A percentile compares a stretch with the other conserved stretches of the same genome.
Evolutionary conservation across 1,140 invertebrate species (phyloP).

Genomic region (Drosophila seguyi): DNA sequence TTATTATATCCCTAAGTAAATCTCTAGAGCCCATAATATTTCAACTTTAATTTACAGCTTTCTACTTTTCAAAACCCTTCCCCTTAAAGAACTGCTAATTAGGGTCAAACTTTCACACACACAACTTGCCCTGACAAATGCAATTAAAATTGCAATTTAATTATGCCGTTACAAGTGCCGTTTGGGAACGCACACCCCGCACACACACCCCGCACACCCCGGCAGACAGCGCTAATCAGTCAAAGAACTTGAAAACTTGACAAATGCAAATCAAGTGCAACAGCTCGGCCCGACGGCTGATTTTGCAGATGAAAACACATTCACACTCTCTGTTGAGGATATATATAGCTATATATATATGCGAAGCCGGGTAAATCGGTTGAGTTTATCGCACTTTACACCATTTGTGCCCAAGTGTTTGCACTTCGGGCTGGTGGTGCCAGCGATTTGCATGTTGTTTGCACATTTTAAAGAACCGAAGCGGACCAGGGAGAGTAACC

Average conservation of each 20-base stretch:
- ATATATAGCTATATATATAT: not conserved
- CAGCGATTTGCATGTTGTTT: constrained; percentile 45
- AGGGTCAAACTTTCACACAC: constrained; percentile 3
- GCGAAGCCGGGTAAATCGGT: not conserved
- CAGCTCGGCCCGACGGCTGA: constrained; percentile 32
- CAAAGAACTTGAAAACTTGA: constrained; percentile 46
- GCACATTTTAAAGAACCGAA: constrained; percentile 41
- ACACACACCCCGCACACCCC: not conserved
- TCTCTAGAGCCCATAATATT: not conserved
- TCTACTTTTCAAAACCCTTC: not conserved
- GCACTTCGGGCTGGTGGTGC: constrained; percentile 20
- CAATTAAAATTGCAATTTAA: constrained; percentile 44
- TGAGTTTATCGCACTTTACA: constrained; percentile 48
- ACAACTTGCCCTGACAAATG: constrained; percentile 16
- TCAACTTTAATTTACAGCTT: not conserved
- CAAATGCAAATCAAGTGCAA: constrained; percentile 53
- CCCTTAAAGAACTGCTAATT: constrained; percentile 5
- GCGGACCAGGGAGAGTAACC: constrained; percentile 9
- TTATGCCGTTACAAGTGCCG: constrained; percentile 34
- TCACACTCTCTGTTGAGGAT: not conserved
- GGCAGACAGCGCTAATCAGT: constrained; percentile 33
- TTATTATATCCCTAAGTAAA: not conserved
- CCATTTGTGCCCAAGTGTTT: constrained; percentile 39
- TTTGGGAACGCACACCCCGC: not conserved
- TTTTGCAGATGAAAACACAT: constrained; percentile 16